These are phyloP conservation scores for Cyrtonyx montezumae DNA, from an alignment of 2,113 vertebrate species.

Conservation along the genomic window DNA sequence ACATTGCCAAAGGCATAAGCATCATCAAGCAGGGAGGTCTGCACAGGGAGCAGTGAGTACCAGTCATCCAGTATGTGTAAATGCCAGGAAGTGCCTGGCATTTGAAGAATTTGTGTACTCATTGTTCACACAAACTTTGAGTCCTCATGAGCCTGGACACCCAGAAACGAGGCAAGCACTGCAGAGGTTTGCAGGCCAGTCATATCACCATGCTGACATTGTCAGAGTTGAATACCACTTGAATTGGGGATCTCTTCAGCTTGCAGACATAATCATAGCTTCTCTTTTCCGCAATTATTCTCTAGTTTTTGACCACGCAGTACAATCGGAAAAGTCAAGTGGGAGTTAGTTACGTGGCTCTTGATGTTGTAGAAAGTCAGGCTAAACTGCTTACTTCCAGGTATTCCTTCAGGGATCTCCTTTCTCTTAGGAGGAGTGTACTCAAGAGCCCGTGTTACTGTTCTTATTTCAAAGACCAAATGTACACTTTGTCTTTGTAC, in stretches of 20 bases:
- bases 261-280: not conserved
- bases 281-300: not conserved
- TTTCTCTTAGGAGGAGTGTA: not conserved
- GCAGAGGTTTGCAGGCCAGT: rapidly evolving
- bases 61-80: not conserved
- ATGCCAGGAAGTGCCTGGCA: not conserved
- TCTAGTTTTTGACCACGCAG: not conserved
- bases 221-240: not conserved
- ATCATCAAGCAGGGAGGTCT: not conserved
- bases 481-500: not conserved
- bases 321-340: not conserved
- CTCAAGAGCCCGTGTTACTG: not conserved
- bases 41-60: rapidly evolving
- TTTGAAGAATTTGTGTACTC: not conserved
- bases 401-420: not conserved
- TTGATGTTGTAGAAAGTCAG: not conserved
- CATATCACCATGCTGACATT: not conserved
- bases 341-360: not conserved
- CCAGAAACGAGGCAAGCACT: not conserved
- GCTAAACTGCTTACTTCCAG: not conserved
- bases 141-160: not conserved
- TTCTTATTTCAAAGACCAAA: not conserved
- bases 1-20: not conserved
- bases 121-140: not conserved
- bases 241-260: not conserved